phyloP scores from a whole-genome alignment of 2,113 vertebrate genomes.

The Etheostoma cragini region DNA sequence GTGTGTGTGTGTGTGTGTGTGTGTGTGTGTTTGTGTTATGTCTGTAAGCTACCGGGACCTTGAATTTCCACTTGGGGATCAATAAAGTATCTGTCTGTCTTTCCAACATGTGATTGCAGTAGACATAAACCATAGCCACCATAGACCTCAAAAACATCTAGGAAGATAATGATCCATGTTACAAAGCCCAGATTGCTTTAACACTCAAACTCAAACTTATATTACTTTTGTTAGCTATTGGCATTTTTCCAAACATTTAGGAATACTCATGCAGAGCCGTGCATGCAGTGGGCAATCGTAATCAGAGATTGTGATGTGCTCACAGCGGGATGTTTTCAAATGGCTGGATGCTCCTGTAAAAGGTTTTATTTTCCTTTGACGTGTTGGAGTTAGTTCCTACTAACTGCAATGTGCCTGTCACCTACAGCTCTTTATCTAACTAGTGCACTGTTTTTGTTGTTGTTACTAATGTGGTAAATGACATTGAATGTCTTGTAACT shows the following conservation, averaged over 20 bases:
- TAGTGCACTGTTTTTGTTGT: neutral
- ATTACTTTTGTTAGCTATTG: neutral
- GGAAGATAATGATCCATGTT: neutral
- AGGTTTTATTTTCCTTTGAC: conserved; percentile 19
- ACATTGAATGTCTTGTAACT: neutral
- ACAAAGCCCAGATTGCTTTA: neutral
- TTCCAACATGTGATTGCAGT: too few relatives aligned
- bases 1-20: too few relatives aligned
- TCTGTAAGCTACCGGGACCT: too few relatives aligned
- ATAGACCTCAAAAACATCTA: neutral
- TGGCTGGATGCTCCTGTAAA: neutral
- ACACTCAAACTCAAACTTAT: neutral
- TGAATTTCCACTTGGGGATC: too few relatives aligned
- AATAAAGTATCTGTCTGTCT: too few relatives aligned
- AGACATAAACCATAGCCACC: neutral
- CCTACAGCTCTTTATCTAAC: conserved; percentile 6
- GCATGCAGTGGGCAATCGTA: neutral
- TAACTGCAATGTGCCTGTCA: neutral
- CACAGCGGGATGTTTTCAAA: neutral
- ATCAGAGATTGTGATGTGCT: conserved; percentile 9
- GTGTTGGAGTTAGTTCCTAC: neutral
- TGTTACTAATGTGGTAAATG: neutral
- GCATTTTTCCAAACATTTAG: neutral
- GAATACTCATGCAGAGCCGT: neutral
- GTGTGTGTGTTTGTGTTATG: too few relatives aligned